Evolutionary conservation across 2,113 vertebrate genomes (phyloP), one percentile per base, ranked within the genome.

Genomic region (Entosphenus tridentatus): DNA sequence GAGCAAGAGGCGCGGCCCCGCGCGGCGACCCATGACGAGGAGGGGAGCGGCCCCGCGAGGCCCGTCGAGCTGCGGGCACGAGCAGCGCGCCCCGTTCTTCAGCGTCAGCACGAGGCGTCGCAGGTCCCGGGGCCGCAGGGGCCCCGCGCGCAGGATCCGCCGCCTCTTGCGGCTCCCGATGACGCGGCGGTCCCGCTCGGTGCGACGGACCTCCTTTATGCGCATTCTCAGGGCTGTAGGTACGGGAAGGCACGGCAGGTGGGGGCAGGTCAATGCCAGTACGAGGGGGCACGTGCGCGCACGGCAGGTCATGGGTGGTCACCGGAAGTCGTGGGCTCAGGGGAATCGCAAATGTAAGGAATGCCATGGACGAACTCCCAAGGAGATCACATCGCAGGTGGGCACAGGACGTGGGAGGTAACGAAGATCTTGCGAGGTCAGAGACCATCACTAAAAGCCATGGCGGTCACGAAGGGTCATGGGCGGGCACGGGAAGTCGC

Each of bases 101-200:
- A 65, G n/a, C n/a, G 21, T 16, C 62, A 65, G 21, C 2, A 65
- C 62, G 62, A 21, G 62, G n/a, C 62, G n/a, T 2, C 62, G 62
- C 10, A 65, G 62, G n/a, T 65, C 62, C 62, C 21, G n/a, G n/a
- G n/a, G 62, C 9, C 62, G 62, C 62, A 65, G 62, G n/a, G 62
- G 21, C n/a, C 62, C 62, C 8, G 62, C 10, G 10, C 62, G 62
- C n/a, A 65, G 21, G n/a, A 65, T 21, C 10, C 21, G n/a, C 10
- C 62, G 62, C 62, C 21, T 65, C 62, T 21, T n/a, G 9, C 62
- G 62, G 21, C n/a, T 21, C 62, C 62, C 62, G 62, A 65, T 21
- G 62, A 65, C n/a, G n/a, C 62, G 62, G n/a, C 62, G 62, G 62
- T 65, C 62, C 21, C 62, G n/a, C 21, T 21, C 62, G 62, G 62